These are phyloP conservation scores for Ateles fusciceps DNA, from an alignment of 2,797 vertebrate genomes.

Conservation along the genomic window DNA sequence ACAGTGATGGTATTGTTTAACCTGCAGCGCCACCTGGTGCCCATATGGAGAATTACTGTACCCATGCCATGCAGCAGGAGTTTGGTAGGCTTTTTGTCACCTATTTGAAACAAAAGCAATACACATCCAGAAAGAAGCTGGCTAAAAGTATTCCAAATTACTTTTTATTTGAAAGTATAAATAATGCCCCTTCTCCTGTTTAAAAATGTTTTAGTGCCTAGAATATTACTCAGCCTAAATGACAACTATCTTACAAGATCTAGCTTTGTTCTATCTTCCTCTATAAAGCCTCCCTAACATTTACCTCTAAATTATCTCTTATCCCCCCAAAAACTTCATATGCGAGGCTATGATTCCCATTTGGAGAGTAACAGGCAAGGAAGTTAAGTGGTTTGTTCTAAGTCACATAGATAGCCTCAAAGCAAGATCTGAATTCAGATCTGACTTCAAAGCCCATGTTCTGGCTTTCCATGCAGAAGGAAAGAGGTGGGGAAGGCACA, in stretches of 20 bases:
- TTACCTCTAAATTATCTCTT: background rate
- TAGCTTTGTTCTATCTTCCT: background rate
- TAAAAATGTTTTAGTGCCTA: background rate
- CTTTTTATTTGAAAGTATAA: slow-evolving; percentile 39
- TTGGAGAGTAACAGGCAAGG: background rate
- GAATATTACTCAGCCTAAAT: background rate
- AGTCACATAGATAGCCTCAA: background rate
- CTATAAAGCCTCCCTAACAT: background rate
- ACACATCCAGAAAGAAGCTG: background rate
- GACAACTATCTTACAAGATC: background rate
- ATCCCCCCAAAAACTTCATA: background rate
- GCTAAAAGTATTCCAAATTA: background rate
- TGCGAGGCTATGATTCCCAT: background rate
- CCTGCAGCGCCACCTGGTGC: slow-evolving; percentile 66
- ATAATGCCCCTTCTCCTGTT: background rate
- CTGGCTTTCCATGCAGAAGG: background rate
- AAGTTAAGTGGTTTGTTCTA: background rate
- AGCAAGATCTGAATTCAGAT: background rate
- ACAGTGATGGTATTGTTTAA: background rate
- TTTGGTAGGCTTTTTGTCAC: background rate
- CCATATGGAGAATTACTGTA: background rate
- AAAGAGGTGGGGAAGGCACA: background rate
- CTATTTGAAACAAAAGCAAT: background rate
- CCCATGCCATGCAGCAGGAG: background rate
- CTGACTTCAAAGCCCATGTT: background rate